Conservation (phyloP, 2,113 vertebrate species). For the Peromyscus leucopus region DNA sequence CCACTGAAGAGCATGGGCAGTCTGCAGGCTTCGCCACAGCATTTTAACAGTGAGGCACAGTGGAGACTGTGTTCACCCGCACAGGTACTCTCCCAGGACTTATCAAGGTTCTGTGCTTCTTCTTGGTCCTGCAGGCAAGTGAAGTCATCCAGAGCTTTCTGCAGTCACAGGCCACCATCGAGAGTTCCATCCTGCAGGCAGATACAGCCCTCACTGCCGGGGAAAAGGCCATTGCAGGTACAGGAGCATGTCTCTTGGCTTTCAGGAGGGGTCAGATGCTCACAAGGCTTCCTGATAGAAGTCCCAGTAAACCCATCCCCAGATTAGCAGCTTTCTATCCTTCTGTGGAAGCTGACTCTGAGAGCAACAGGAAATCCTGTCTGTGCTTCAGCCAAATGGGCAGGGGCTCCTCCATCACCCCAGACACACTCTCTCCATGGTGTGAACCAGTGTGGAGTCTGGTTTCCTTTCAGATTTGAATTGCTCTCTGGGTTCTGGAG, state of each 20-base stretch:
- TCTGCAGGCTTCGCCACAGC: not conserved
- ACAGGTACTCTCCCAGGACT: not conserved
- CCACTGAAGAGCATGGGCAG: not conserved
- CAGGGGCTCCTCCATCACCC: not conserved
- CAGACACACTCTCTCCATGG: not conserved
- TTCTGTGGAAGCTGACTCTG: not conserved
- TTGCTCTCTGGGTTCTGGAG: not conserved
- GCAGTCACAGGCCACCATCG: not conserved
- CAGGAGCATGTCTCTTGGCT: not conserved
- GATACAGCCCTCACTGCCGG: slow-evolving; percentile 42
- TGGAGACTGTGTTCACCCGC: not conserved
- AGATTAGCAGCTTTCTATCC: not conserved
- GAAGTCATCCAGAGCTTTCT: slow-evolving; percentile 68
- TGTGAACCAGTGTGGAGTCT: not conserved
- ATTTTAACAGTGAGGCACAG: not conserved
- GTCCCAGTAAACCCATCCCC: not conserved
- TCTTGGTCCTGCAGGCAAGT: slow-evolving; percentile 27
- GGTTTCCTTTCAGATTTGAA: not conserved
- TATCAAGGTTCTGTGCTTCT: not conserved
- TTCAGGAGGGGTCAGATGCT: not conserved
- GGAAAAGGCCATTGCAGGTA: slow-evolving; percentile 13
- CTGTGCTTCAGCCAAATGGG: not conserved
- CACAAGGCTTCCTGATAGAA: not conserved
- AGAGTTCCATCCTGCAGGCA: slow-evolving; percentile 50
- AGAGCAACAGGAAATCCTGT: not conserved